Evolutionary conservation across 2,113 vertebrate species (phyloP).

Genomic region (Fregata magnificens): DNA sequence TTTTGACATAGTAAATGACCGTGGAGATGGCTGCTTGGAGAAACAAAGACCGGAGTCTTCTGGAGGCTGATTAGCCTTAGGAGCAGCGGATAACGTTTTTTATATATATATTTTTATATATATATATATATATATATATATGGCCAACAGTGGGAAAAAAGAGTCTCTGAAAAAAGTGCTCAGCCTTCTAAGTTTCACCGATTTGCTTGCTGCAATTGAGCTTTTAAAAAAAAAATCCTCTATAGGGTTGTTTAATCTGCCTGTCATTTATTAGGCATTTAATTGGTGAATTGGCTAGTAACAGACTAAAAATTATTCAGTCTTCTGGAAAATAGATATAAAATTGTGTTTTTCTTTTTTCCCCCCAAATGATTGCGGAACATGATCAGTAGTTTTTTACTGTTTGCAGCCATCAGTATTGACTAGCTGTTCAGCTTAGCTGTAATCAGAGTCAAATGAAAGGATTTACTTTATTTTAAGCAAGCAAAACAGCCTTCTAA

Average conservation of each 20-base stretch:
- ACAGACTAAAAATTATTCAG: neutral
- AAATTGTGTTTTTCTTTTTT: neutral
- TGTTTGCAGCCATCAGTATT: neutral
- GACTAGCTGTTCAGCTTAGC: neutral
- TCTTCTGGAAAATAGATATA: neutral
- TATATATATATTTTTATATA: neutral
- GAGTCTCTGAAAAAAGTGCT: neutral
- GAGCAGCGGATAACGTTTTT: neutral
- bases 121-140: neutral
- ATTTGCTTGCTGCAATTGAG: neutral
- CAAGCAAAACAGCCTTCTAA: neutral
- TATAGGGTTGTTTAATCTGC: neutral
- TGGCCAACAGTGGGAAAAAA: neutral
- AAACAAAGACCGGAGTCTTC: neutral
- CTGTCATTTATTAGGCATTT: neutral
- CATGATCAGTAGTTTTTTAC: neutral
- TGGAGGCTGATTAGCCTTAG: neutral
- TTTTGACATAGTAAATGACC: slow-evolving; percentile 3
- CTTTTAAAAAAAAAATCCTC: neutral
- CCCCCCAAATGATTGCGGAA: neutral
- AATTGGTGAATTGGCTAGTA: neutral
- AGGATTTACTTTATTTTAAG: neutral
- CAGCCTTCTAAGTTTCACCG: neutral
- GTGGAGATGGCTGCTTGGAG: neutral
- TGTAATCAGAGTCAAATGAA: neutral